Conservation (phyloP, 2,888 invertebrate species). For the Pomacea canaliculata region DNA sequence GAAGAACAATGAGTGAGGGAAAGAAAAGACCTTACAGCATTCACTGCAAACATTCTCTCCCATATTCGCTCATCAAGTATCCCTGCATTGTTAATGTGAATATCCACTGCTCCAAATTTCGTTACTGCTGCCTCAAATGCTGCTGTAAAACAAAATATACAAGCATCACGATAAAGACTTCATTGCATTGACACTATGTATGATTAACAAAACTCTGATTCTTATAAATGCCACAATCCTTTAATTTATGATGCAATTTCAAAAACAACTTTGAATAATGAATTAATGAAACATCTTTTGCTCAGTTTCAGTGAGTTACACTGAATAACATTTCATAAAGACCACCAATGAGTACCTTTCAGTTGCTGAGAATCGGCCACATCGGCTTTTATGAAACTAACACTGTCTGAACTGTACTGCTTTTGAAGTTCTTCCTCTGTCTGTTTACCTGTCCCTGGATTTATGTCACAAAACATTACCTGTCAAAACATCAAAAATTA, state of each 20-base stretch:
- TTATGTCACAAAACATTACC: constrained; percentile 26
- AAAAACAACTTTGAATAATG: too few species aligned
- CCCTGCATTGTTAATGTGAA: constrained; percentile 29
- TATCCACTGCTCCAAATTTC: constrained; percentile 22
- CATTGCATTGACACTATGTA: neutral
- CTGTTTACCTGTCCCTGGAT: constrained; percentile 14
- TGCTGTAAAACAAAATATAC: constrained; percentile 4
- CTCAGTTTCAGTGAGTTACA: too few species aligned
- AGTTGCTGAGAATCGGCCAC: constrained; percentile 24
- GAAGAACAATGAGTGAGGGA: too few species aligned
- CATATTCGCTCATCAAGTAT: constrained; percentile 24
- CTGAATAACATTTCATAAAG: too few species aligned
- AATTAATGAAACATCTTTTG: too few species aligned
- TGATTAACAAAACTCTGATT: too few species aligned
- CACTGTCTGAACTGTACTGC: constrained; percentile 23
- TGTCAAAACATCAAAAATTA: neutral
- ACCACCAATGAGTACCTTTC: constrained; percentile 8
- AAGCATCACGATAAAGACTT: neutral
- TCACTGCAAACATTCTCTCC: constrained; percentile 29
- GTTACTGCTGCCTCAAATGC: constrained; percentile 24
- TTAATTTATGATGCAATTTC: too few species aligned
- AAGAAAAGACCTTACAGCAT: constrained; percentile 11
- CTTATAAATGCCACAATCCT: too few species aligned
- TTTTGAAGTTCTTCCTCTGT: constrained; percentile 18
- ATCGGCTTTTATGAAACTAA: constrained; percentile 20